These are phyloP conservation scores for Crax fasciolata DNA, from an alignment of 2,797 vertebrate species.

Conservation along the genomic window DNA sequence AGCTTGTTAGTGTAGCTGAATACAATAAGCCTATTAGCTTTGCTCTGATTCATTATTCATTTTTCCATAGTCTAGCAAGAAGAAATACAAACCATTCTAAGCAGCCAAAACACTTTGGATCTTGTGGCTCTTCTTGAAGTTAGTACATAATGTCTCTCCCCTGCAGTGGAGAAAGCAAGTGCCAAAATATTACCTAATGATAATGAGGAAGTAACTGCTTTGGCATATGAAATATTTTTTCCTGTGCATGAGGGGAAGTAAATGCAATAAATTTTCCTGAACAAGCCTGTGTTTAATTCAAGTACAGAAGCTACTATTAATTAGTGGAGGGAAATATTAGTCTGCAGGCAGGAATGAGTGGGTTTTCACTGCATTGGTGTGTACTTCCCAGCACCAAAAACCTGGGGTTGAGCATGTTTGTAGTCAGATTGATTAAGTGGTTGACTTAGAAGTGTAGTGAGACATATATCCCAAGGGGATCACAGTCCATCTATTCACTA, in stretches of 20 bases:
- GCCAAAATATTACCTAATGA: constrained; percentile 69
- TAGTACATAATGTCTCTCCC: constrained; percentile 44
- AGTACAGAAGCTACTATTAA: constrained; percentile 49
- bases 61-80: background rate
- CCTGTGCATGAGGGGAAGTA: constrained; percentile 62
- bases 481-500: background rate
- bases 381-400: background rate
- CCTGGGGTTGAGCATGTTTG: background rate
- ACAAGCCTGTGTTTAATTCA: constrained; percentile 57
- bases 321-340: constrained; percentile 36
- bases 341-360: background rate
- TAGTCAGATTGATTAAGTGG: constrained; percentile 23
- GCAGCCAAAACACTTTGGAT: background rate
- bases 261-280: constrained; percentile 61
- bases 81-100: constrained; percentile 1
- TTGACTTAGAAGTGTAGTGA: constrained; percentile 32
- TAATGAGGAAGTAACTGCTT: constrained; percentile 52
- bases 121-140: constrained; percentile 14
- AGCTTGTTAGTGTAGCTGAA: background rate
- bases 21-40: background rate
- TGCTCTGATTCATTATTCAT: background rate
- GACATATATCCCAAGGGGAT: background rate
- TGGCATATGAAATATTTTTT: constrained; percentile 68
- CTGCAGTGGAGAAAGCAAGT: constrained; percentile 12
- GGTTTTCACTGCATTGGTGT: background rate